Conservation (phyloP, 2,113 vertebrate genomes). For the Leptodactylus fuscus region DNA sequence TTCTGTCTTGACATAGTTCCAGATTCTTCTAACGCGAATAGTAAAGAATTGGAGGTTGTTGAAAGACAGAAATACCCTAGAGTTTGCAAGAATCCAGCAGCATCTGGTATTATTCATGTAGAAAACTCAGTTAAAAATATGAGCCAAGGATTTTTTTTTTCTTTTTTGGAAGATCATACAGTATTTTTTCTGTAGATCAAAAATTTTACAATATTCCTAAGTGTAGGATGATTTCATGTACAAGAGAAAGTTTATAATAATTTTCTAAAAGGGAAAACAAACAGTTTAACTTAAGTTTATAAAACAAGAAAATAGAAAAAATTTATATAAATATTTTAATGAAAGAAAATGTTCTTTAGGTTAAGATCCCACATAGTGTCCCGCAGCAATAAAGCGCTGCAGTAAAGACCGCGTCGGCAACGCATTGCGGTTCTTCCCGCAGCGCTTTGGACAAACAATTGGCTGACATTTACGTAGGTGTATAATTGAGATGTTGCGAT, state of each 20-base stretch:
- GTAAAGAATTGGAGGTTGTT: conserved; percentile 57
- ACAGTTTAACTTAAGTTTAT: neutral
- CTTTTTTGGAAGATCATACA: conserved; percentile 55
- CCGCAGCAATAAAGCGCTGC: no score
- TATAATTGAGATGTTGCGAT: no score
- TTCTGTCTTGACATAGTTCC: conserved; percentile 45
- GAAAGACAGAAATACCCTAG: conserved; percentile 60
- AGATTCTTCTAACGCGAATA: conserved; percentile 45
- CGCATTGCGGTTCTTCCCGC: no score
- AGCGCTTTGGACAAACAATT: no score
- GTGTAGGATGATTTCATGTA: conserved; percentile 49
- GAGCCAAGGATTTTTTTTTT: conserved; percentile 53
- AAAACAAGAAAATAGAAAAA: neutral
- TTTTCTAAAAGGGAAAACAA: neutral
- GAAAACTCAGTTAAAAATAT: conserved; percentile 37
- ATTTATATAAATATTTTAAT: neutral
- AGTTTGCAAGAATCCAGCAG: conserved; percentile 56
- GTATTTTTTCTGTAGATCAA: conserved; percentile 41
- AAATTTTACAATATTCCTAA: conserved; percentile 42
- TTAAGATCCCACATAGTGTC: no score
- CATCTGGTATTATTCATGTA: conserved; percentile 59
- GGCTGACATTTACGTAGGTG: no score
- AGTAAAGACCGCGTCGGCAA: no score
- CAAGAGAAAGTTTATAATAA: neutral
- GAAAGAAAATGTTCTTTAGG: neutral